phyloP scores from a whole-genome alignment of 2,113 vertebrate genomes.

The Ia io region DNA sequence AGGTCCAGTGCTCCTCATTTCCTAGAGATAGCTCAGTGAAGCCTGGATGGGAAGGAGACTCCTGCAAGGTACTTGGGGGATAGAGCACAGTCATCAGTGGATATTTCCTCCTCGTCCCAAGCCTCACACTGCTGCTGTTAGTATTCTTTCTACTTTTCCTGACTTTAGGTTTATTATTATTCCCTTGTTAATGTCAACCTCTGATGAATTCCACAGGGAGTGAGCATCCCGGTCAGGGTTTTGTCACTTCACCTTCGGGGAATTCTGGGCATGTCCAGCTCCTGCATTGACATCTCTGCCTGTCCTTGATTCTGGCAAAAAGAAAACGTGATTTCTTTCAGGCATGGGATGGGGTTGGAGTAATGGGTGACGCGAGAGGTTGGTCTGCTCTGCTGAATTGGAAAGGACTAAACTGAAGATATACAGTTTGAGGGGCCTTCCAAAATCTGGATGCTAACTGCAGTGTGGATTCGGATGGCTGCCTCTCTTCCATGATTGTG shows the following conservation, averaged over 20 bases:
- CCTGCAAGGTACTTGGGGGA: not conserved
- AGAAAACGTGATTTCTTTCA: slow-evolving; percentile 25
- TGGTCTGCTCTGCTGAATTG: not conserved
- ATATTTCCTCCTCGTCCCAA: not conserved
- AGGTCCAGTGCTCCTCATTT: not conserved
- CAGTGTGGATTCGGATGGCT: not conserved
- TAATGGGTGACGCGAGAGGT: not conserved
- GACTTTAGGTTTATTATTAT: not conserved
- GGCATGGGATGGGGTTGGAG: not conserved
- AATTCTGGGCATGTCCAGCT: not conserved
- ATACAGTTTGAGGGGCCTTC: not conserved
- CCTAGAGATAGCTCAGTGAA: not conserved
- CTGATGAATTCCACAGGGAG: not conserved
- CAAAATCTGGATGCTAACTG: not conserved
- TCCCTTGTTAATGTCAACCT: not conserved
- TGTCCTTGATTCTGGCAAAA: slow-evolving; percentile 15
- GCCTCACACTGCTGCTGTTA: not conserved
- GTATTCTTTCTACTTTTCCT: not conserved
- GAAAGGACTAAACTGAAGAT: not conserved
- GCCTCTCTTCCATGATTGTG: not conserved
- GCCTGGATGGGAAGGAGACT: not conserved
- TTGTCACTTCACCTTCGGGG: not conserved
- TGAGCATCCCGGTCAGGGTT: not conserved
- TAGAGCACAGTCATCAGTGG: not conserved
- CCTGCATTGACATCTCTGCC: not conserved